Percentiles rank a stretch among this genome's conserved stretches.
Conservation (phyloP, 2,888 invertebrate genomes). For the Oasisia sp. region DNA sequence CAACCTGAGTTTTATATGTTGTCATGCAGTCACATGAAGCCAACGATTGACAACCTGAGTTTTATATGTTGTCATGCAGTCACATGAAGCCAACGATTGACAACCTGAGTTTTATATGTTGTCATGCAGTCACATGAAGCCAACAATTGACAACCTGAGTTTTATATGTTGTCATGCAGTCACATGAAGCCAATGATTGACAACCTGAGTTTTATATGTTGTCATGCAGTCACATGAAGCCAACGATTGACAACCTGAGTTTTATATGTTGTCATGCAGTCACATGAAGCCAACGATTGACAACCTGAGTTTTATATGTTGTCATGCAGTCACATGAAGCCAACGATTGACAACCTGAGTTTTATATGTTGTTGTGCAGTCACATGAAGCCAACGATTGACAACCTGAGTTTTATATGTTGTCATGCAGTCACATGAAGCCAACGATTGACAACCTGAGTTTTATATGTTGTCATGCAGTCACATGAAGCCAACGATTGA, state of each 20-base stretch:
- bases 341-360: too few species aligned
- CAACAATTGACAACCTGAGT: constrained; percentile 29
- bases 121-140: constrained; percentile 46
- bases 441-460: too few species aligned
- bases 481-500: constrained; percentile 48
- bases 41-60: too few species aligned
- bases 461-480: constrained; percentile 25
- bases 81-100: too few species aligned
- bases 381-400: too few species aligned
- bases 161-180: background rate
- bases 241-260: too few species aligned
- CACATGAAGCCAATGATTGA: constrained; percentile 70
- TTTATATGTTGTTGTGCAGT: background rate
- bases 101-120: constrained; percentile 17
- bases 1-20: background rate
- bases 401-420: background rate
- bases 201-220: constrained; percentile 67
- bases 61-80: background rate
- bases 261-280: background rate
- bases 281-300: too few species aligned
- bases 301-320: background rate
- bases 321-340: background rate
- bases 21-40: background rate
- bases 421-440: background rate
- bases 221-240: too few species aligned